phyloP scores from a whole-genome alignment of 1,140 invertebrate genomes.

The Sitodiplosis mosellana region DNA sequence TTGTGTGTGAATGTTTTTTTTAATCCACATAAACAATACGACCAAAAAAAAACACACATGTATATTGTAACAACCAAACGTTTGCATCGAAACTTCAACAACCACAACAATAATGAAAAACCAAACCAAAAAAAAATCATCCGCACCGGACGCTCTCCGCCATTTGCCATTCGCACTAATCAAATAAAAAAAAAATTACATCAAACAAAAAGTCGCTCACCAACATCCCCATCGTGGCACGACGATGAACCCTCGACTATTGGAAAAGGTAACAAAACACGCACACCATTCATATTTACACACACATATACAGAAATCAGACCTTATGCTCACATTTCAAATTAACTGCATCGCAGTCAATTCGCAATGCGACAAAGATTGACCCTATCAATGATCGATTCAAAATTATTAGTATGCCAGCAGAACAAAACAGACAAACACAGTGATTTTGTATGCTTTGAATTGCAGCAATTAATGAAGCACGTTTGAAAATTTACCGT shows the following conservation, averaged over 20 bases:
- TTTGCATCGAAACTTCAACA: slow-evolving; percentile 3
- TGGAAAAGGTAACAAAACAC: neutral
- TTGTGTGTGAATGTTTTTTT: neutral
- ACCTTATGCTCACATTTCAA: neutral
- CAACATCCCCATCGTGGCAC: slow-evolving; percentile 25
- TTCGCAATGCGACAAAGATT: neutral
- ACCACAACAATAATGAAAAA: too few species aligned
- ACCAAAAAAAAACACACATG: slow-evolving; percentile 6
- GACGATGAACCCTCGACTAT: slow-evolving; percentile 16
- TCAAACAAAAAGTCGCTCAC: slow-evolving; percentile 15
- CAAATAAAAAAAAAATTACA: neutral
- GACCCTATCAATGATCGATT: neutral
- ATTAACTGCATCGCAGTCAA: neutral
- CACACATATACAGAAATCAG: neutral
- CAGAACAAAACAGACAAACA: slow-evolving; percentile 16
- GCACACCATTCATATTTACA: slow-evolving; percentile 11
- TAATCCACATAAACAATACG: neutral
- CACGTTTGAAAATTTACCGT: too few species aligned
- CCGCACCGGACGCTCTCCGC: neutral
- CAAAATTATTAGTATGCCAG: neutral
- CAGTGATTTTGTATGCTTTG: slow-evolving; percentile 8
- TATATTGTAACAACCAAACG: slow-evolving; percentile 6
- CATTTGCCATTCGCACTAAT: neutral
- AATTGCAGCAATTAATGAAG: too few species aligned
- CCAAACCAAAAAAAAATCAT: neutral